Base-by-base conservation (phyloP, 2,797 vertebrate genomes). In the Hybognathus amarus region DNA sequence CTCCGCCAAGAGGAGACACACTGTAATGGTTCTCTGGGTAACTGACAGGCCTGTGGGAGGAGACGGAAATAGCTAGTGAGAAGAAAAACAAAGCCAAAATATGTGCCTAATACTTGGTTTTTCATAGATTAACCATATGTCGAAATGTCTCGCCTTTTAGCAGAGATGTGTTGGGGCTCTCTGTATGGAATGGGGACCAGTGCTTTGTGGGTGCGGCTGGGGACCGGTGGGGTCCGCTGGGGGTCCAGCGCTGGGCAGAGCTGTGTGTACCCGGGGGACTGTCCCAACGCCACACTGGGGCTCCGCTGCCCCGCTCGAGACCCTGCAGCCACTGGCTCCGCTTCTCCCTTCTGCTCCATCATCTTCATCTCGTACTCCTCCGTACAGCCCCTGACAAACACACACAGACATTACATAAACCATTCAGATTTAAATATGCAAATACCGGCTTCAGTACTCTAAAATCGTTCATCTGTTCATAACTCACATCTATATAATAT, bases 11-110 rank as follows among this genome's bases (percentile, higher is more conserved):
- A 83, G 96, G 95, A 71, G 95, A 94, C 79, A 96, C 82, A 40
- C 87, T 92, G 89, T 95, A 97, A 87, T 97, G 95, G 85, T 97
- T 97, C 91, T 98, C 97, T 36, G 97, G 97, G 91, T 96, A 98
- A 87, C 97, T 98, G 88, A 97, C 97, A 0, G 97, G 97, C 91
- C 97, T 97, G 91, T 79, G 80, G 40, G 64, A 83, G 36, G 54
- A 67, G 64, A 87, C 15, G 8, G 66, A 73, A 77, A 73, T 30
- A 61, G 68, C 66, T 45, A 27, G 36, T 66, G 75, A 64, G 22
- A 59, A 50, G 42, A 36, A 45, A 79, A 63, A n/a, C 52, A 64
- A 71, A 45, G 30, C 22, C 30, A 61, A 63, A 40, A 64, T 24
- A 22, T 59, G 24, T 52, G 64, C 3, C 18, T 0, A 52, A 40